Percentiles rank a stretch among this genome's conserved stretches.
phyloP scores from a whole-genome alignment of 2,888 invertebrate species.

The Strigamia maritima region DNA sequence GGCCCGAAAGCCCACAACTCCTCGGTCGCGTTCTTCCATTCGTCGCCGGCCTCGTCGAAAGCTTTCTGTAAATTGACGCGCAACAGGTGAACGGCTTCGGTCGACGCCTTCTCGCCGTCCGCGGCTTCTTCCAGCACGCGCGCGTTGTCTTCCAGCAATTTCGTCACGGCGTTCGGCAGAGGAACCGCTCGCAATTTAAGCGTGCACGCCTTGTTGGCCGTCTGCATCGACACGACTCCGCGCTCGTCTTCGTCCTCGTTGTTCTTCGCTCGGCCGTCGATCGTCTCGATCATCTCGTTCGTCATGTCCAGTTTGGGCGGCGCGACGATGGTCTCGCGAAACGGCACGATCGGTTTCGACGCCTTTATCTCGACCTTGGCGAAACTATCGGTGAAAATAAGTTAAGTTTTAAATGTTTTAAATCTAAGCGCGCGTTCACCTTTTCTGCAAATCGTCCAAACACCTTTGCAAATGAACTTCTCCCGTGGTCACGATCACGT shows the following conservation, averaged over 20 bases:
- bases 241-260: not conserved
- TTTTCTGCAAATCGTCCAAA: slow-evolving; percentile 77
- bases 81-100: slow-evolving; percentile 49
- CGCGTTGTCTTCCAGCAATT: slow-evolving; percentile 67
- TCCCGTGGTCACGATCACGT: slow-evolving; percentile 90
- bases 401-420: not conserved
- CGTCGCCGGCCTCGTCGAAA: slow-evolving; percentile 60
- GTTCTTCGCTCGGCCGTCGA: slow-evolving; percentile 59
- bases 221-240: slow-evolving; percentile 55
- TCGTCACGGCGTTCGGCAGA: slow-evolving; percentile 67
- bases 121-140: slow-evolving; percentile 69
- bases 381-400: slow-evolving; percentile 54
- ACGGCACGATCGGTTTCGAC: slow-evolving; percentile 93
- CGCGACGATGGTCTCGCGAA: slow-evolving; percentile 85
- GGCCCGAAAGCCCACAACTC: slow-evolving; percentile 92
- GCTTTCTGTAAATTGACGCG: slow-evolving; percentile 61
- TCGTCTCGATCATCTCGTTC: slow-evolving; percentile 76
- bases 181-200: slow-evolving; percentile 74
- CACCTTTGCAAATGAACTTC: slow-evolving; percentile 96
- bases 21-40: slow-evolving; percentile 57
- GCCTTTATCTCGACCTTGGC: slow-evolving; percentile 82
- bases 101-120: slow-evolving; percentile 47
- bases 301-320: slow-evolving; percentile 79
- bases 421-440: slow-evolving; percentile 47
- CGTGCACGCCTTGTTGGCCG: slow-evolving; percentile 68